A percentile compares a stretch with the other conserved stretches of the same genome.
Evolutionary conservation across 1,140 invertebrate genomes (phyloP).

Genomic region (Papilio helenus): DNA sequence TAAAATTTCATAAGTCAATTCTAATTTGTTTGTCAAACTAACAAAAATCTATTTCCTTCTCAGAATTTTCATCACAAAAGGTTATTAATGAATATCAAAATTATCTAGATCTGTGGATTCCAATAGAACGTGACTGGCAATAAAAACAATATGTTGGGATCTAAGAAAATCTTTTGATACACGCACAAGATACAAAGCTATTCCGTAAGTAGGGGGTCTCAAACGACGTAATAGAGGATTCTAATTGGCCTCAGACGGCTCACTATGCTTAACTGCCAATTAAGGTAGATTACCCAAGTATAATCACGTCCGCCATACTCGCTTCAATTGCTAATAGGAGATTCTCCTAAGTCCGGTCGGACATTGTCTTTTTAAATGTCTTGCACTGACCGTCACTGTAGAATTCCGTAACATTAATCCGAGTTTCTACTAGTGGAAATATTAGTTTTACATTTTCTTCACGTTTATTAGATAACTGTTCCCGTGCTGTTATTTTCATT

Average conservation of each 20-base stretch:
- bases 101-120: neutral
- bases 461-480: neutral
- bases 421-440: neutral
- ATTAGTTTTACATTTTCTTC: neutral
- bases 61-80: neutral
- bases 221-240: constrained; percentile 38
- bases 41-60: too few relatives aligned
- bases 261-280: constrained; percentile 39
- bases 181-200: constrained; percentile 20
- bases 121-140: neutral
- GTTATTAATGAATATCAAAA: neutral
- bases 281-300: constrained; percentile 40
- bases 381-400: neutral
- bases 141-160: constrained; percentile 19
- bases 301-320: constrained; percentile 30
- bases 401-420: neutral
- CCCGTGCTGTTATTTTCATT: too few relatives aligned
- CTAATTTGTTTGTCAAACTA: too few relatives aligned
- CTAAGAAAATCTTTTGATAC: constrained; percentile 34
- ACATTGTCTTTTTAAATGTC: constrained; percentile 8
- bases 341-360: constrained; percentile 5
- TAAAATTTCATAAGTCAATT: too few relatives aligned
- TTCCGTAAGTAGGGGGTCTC: constrained; percentile 33
- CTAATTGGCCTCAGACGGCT: constrained; percentile 39
- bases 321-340: constrained; percentile 27